Conservation (phyloP, 2,888 invertebrate genomes). For the Lordiphosa andalusiaca region DNA sequence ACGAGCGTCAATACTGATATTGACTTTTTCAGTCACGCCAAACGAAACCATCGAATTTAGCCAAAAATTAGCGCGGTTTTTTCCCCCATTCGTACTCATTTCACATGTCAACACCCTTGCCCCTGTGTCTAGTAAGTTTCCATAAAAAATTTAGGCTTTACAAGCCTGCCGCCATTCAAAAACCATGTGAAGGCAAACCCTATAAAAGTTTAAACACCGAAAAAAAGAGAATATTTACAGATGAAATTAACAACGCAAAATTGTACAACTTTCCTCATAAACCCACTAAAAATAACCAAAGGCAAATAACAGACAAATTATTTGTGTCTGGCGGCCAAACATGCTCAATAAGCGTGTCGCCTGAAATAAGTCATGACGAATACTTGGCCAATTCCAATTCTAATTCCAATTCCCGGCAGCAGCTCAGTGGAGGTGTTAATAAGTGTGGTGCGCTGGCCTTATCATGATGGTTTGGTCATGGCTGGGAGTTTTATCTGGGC, state of each 20-base stretch:
- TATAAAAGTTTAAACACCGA: no score
- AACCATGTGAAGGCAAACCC: no score
- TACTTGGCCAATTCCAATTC: slow-evolving; percentile 5
- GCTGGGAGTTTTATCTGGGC: slow-evolving; percentile 22
- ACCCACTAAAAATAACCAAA: slow-evolving; percentile 16
- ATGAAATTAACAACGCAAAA: slow-evolving; percentile 23
- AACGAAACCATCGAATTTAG: slow-evolving; percentile 29
- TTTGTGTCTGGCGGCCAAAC: slow-evolving; percentile 24
- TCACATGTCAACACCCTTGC: slow-evolving; percentile 6
- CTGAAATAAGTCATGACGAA: slow-evolving; percentile 47
- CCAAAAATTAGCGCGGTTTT: slow-evolving; percentile 32
- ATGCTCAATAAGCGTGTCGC: slow-evolving; percentile 54
- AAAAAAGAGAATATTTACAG: slow-evolving; percentile 16
- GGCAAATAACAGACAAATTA: slow-evolving; percentile 34
- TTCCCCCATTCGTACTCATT: slow-evolving; percentile 1
- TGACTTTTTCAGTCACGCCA: slow-evolving; percentile 6
- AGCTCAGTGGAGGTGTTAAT: slow-evolving; percentile 43
- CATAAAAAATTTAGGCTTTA: slow-evolving; percentile 28
- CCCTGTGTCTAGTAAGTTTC: slow-evolving; percentile 50
- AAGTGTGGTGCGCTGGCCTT: slow-evolving; percentile 35
- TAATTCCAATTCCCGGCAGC: neutral
- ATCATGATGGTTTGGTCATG: slow-evolving; percentile 46
- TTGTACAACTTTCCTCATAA: slow-evolving; percentile 41
- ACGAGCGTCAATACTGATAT: neutral
- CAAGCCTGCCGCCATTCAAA: no score